These are phyloP conservation scores for Andrena minutula DNA, from an alignment of 2,888 invertebrate genomes.

Conservation along the genomic window DNA sequence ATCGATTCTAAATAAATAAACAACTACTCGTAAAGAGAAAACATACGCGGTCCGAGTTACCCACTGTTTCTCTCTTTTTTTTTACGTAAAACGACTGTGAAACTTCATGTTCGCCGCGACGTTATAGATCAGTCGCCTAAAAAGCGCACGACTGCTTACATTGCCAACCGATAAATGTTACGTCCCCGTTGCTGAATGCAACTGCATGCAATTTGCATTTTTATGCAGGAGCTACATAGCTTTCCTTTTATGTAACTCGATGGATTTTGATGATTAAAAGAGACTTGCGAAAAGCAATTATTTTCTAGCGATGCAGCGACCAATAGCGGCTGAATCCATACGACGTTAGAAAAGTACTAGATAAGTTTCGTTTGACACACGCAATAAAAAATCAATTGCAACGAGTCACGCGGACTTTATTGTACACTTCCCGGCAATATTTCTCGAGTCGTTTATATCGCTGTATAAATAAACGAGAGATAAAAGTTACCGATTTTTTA, in stretches of 20 bases:
- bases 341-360: conserved; percentile 5
- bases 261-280: not conserved
- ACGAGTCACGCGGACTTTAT: not conserved
- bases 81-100: conserved; percentile 25
- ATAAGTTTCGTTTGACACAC: conserved; percentile 4
- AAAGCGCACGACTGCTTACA: conserved; percentile 34
- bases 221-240: not conserved
- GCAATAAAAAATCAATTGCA: conserved; percentile 5
- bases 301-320: not conserved
- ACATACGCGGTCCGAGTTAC: conserved; percentile 19
- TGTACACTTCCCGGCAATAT: not conserved
- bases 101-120: conserved; percentile 34
- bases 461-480: not conserved
- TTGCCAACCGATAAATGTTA: conserved; percentile 53
- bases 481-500: not conserved
- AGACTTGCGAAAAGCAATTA: not conserved
- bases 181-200: conserved; percentile 16
- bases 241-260: conserved; percentile 13
- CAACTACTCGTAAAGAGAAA: not conserved
- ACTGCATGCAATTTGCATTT: conserved; percentile 27
- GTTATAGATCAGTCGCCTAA: conserved; percentile 42
- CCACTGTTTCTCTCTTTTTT: not conserved
- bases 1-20: not conserved
- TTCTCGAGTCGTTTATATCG: not conserved
- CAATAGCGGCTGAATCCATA: conserved; percentile 4